These are phyloP conservation scores for Caenorhabditis inopinata DNA, from an alignment of 1,140 invertebrate species.

Conservation along the genomic window DNA sequence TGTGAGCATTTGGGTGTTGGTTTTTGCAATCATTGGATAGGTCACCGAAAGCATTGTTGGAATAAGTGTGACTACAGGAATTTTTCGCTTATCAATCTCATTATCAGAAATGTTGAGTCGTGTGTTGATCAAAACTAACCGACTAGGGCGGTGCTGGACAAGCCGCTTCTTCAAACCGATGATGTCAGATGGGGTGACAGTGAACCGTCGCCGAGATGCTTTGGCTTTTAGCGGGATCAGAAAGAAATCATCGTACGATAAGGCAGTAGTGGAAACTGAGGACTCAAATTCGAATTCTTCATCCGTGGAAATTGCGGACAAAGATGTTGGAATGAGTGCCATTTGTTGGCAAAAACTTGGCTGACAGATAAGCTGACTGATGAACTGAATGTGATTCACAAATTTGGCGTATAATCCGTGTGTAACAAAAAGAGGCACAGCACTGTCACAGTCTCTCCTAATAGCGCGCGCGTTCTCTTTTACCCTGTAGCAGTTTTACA, in stretches of 20 bases:
- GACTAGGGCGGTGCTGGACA: constrained; percentile 4
- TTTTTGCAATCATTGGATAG: constrained; percentile 22
- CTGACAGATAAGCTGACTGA: too few species aligned
- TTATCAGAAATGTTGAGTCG: background rate
- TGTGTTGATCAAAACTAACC: constrained; percentile 26
- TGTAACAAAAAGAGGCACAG: too few species aligned
- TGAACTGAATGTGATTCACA: too few species aligned
- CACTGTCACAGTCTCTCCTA: too few species aligned
- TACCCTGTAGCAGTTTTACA: too few species aligned
- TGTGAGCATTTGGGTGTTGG: background rate
- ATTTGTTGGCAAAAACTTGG: too few species aligned
- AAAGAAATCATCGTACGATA: background rate
- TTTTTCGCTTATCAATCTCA: constrained; percentile 21
- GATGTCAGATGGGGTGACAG: background rate
- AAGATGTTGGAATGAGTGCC: too few species aligned
- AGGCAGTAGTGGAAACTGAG: background rate
- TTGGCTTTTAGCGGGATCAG: background rate
- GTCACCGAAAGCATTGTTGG: constrained; percentile 16
- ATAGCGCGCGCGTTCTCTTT: too few species aligned
- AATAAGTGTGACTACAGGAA: constrained; percentile 23
- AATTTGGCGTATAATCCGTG: too few species aligned
- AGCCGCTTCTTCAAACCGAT: background rate
- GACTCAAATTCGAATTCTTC: background rate
- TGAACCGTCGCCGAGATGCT: background rate
- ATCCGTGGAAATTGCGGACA: too few species aligned